Conservation (phyloP, 2,888 invertebrate genomes). For the Hypolimnas misippus region DNA sequence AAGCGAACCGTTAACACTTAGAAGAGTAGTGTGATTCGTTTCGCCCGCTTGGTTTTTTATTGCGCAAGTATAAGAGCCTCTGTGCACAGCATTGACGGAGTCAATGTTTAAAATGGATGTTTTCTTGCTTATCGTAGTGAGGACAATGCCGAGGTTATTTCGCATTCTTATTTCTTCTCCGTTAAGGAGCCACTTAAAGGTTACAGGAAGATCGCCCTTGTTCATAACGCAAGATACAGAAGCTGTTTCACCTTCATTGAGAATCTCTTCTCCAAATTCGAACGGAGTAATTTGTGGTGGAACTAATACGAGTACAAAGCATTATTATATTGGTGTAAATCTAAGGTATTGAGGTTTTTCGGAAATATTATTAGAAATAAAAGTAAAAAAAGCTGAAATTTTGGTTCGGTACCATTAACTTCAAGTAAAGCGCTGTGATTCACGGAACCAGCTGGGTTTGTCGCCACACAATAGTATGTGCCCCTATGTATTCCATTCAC, state of each 20-base stretch:
- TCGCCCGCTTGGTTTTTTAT: conserved; percentile 86
- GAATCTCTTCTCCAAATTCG: conserved; percentile 88
- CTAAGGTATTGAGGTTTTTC: conserved; percentile 46
- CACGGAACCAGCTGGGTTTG: conserved; percentile 87
- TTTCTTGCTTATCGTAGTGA: conserved; percentile 85
- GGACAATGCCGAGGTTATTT: conserved; percentile 83
- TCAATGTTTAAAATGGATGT: conserved; percentile 87
- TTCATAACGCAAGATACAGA: conserved; percentile 89
- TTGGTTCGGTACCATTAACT: conserved; percentile 87
- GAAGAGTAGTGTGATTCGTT: conserved; percentile 83
- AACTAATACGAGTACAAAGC: conserved; percentile 70
- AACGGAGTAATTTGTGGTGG: conserved; percentile 90
- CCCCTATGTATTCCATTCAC: conserved; percentile 89
- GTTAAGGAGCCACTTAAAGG: conserved; percentile 89
- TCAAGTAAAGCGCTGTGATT: conserved; percentile 87
- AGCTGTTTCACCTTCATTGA: conserved; percentile 89
- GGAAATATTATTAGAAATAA: conserved; percentile 47
- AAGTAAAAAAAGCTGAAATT: conserved; percentile 57
- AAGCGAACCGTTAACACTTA: conserved; percentile 85
- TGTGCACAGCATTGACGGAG: conserved; percentile 84
- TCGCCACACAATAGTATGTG: conserved; percentile 89
- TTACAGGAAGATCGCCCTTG: conserved; percentile 92
- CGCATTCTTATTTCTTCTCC: conserved; percentile 76
- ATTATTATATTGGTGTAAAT: conserved; percentile 37
- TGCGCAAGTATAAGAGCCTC: conserved; percentile 87